phyloP scores from a whole-genome alignment of 1,140 invertebrate genomes.

The Drosophila tsacasi region DNA sequence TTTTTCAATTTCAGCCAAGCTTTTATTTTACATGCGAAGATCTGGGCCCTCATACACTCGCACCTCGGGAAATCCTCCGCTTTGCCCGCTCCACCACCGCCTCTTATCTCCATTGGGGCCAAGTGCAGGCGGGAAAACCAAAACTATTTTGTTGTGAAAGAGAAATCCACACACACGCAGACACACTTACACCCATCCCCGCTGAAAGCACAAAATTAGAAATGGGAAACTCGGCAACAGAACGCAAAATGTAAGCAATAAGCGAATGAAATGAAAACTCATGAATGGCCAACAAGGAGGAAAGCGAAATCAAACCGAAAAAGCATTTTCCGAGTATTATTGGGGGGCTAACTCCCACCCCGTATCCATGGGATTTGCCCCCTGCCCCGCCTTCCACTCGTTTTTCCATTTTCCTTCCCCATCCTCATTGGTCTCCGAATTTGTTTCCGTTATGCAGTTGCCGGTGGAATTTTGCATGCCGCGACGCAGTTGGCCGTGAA shows the following conservation, averaged over 20 bases:
- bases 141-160: slow-evolving; percentile 68
- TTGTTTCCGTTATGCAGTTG: slow-evolving; percentile 49
- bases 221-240: slow-evolving; percentile 64
- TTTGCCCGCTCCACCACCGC: background rate
- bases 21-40: slow-evolving; percentile 79
- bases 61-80: slow-evolving; percentile 16
- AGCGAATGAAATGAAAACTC: slow-evolving; percentile 83
- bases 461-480: slow-evolving; percentile 56
- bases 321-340: slow-evolving; percentile 70
- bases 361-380: slow-evolving; percentile 4
- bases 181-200: slow-evolving; percentile 12
- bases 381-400: slow-evolving; percentile 3
- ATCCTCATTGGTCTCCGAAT: slow-evolving; percentile 18
- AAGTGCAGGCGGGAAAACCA: slow-evolving; percentile 59
- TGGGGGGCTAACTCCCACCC: slow-evolving; percentile 31
- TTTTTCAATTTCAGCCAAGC: slow-evolving; percentile 81
- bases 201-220: slow-evolving; percentile 68
- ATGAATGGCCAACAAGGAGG: slow-evolving; percentile 65
- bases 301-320: slow-evolving; percentile 73
- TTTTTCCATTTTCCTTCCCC: slow-evolving; percentile 26
- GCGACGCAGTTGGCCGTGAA: slow-evolving; percentile 70
- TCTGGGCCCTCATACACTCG: slow-evolving; percentile 54
- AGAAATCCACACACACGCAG: slow-evolving; percentile 52
- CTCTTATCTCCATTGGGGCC: slow-evolving; percentile 41
- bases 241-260: slow-evolving; percentile 80